Conservation (phyloP, 2,888 invertebrate species). For the Cephus sareptanus region DNA sequence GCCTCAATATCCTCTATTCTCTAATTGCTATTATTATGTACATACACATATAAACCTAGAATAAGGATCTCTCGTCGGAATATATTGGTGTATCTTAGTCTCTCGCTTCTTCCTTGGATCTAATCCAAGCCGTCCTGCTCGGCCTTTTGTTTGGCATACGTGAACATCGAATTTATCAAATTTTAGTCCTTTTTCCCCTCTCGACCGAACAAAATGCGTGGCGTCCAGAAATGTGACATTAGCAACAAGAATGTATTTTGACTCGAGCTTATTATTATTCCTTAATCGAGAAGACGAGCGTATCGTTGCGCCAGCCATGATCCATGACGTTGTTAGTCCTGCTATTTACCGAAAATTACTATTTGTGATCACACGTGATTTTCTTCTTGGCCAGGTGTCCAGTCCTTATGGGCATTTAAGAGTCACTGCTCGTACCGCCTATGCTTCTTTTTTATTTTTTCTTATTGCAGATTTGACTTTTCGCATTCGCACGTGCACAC, state of each 20-base stretch:
- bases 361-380: slow-evolving; percentile 19
- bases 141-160: not conserved
- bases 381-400: not conserved
- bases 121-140: not conserved
- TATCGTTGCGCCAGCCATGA: not conserved
- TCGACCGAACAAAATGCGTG: not conserved
- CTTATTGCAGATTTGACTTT: not conserved
- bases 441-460: not conserved
- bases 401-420: not conserved
- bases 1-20: not conserved
- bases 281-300: not conserved
- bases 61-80: not conserved
- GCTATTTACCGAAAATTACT: not conserved
- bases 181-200: not conserved
- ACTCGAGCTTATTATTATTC: not conserved
- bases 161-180: not conserved
- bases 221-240: not conserved
- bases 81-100: not conserved
- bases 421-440: not conserved
- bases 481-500: not conserved
- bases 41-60: not conserved
- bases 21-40: not conserved
- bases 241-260: not conserved
- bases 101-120: not conserved
- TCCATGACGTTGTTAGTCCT: not conserved